These are phyloP conservation scores for Leiothrix lutea DNA, from an alignment of 2,113 vertebrate species.

Conservation along the genomic window DNA sequence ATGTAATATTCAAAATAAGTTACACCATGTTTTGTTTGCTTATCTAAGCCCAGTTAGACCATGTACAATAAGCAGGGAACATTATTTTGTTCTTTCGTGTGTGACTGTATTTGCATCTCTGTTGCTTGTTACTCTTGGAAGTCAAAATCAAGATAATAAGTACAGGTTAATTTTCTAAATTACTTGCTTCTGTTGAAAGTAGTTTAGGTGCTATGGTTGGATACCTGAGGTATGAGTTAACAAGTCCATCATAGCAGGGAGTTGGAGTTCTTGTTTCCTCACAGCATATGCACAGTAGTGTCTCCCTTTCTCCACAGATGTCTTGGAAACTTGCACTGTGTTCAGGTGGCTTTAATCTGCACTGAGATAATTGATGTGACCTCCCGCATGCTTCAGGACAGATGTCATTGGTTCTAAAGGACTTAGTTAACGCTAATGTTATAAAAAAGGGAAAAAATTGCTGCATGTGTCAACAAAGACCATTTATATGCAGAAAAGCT, in stretches of 20 bases:
- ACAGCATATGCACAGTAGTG: fast-evolving
- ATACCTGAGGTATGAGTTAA: not conserved
- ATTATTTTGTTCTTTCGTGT: not conserved
- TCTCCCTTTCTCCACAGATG: not conserved
- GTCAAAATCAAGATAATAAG: not conserved
- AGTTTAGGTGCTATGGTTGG: not conserved
- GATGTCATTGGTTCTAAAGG: not conserved
- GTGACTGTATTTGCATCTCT: not conserved
- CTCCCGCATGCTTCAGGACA: fast-evolving
- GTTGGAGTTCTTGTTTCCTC: not conserved
- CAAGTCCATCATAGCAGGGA: not conserved
- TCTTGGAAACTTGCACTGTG: not conserved
- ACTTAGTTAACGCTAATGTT: not conserved
- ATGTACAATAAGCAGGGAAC: not conserved
- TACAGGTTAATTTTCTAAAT: not conserved
- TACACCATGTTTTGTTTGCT: not conserved
- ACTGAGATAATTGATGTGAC: not conserved
- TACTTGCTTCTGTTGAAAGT: not conserved
- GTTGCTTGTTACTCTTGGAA: not conserved
- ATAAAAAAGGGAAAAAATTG: not conserved
- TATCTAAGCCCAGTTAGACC: not conserved
- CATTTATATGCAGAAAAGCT: not conserved
- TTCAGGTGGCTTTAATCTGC: not conserved
- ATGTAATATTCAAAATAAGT: not conserved
- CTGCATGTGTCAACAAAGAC: not conserved